Conservation (phyloP, 2,113 vertebrate genomes). For the Sinocyclocheilus grahami region DNA sequence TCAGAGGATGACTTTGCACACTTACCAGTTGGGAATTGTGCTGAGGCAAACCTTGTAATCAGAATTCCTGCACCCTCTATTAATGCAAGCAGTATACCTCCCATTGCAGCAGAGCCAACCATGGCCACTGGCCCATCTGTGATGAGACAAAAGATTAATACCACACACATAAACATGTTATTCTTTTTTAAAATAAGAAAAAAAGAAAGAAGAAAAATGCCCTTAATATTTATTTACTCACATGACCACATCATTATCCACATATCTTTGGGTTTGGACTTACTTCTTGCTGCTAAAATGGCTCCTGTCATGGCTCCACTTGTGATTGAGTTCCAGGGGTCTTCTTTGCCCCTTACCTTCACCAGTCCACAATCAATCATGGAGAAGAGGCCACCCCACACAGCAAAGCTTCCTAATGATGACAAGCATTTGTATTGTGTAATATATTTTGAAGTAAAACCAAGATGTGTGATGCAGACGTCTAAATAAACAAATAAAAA, state of each 20-base stretch:
- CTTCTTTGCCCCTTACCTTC: slow-evolving; percentile 91
- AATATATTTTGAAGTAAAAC: not conserved
- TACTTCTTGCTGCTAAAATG: slow-evolving; percentile 94
- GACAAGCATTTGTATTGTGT: not conserved
- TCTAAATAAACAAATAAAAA: no score
- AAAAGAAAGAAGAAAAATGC: no score
- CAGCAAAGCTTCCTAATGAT: slow-evolving; percentile 88
- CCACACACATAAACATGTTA: not conserved
- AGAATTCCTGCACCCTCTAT: slow-evolving; percentile 96
- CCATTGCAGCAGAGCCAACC: slow-evolving; percentile 94
- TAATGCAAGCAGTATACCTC: slow-evolving; percentile 90
- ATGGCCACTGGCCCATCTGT: slow-evolving; percentile 92
- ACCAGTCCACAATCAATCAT: slow-evolving; percentile 97
- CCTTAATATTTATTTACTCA: not conserved
- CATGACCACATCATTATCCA: not conserved
- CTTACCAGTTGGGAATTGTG: slow-evolving; percentile 92
- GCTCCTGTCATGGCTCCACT: slow-evolving; percentile 96
- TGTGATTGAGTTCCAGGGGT: slow-evolving; percentile 97
- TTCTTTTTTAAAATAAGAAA: not conserved
- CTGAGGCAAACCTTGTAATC: slow-evolving; percentile 91
- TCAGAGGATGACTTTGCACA: slow-evolving; percentile 56
- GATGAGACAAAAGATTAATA: slow-evolving; percentile 33
- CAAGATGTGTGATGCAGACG: no score
- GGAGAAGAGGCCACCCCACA: slow-evolving; percentile 97
- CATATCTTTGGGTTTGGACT: slow-evolving; percentile 61